Percentiles rank a stretch among this genome's conserved stretches.
Conservation (phyloP, 1,140 invertebrate species). For the Diabrotica undecimpunctata region DNA sequence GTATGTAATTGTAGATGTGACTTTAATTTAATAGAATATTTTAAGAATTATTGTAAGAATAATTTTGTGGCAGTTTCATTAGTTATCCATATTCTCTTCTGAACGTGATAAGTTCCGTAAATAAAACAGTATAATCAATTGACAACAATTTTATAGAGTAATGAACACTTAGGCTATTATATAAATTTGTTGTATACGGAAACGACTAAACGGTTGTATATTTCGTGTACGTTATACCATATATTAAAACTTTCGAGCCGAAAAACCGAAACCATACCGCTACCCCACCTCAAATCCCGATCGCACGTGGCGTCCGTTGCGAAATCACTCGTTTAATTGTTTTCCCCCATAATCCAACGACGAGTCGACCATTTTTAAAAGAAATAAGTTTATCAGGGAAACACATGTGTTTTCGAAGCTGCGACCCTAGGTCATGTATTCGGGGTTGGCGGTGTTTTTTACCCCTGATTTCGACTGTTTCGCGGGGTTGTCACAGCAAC, state of each 20-base stretch:
- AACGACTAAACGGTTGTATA: too few relatives aligned
- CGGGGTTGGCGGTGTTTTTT: conserved; percentile 12
- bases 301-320: not conserved
- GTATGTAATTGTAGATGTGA: too few relatives aligned
- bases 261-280: not conserved
- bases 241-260: not conserved
- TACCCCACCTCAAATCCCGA: not conserved
- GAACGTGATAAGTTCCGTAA: too few relatives aligned
- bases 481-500: conserved; percentile 15
- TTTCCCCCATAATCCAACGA: conserved; percentile 12
- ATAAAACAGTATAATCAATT: too few relatives aligned
- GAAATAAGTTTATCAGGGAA: conserved; percentile 13
- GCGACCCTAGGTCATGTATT: conserved; percentile 13
- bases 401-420: conserved; percentile 9
- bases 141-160: too few relatives aligned
- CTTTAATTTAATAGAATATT: too few relatives aligned
- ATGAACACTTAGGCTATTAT: too few relatives aligned
- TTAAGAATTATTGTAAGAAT: too few relatives aligned
- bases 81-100: too few relatives aligned
- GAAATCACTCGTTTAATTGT: conserved; percentile 6
- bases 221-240: too few relatives aligned
- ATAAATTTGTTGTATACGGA: too few relatives aligned
- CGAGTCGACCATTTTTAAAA: conserved; percentile 11
- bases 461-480: conserved; percentile 9
- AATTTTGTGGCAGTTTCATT: too few relatives aligned